phyloP scores from a whole-genome alignment of 2,797 vertebrate genomes.

The Pseudochirops corinnae region DNA sequence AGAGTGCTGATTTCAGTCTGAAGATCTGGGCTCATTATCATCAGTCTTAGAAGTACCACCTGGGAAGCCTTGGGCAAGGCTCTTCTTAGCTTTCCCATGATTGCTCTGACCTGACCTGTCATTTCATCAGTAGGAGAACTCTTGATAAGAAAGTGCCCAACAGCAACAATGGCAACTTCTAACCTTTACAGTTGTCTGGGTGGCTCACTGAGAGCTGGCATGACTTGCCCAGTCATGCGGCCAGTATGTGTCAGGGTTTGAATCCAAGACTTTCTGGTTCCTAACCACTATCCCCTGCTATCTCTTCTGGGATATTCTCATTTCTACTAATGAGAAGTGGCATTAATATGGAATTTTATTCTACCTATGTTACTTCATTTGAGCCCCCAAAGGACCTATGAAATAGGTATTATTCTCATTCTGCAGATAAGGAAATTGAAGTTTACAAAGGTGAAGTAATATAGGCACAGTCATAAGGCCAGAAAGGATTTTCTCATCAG shows the following conservation, averaged over 20 bases:
- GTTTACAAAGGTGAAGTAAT: background rate
- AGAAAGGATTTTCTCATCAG: background rate
- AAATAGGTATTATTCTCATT: background rate
- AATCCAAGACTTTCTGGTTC: background rate
- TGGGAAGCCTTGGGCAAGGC: background rate
- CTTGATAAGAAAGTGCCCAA: background rate
- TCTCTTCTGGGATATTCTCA: background rate
- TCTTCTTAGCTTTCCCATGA: background rate
- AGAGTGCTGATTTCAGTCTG: background rate
- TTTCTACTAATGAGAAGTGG: background rate
- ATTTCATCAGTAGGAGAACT: background rate
- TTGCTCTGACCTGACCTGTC: background rate
- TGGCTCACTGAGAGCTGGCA: background rate
- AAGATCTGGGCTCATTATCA: background rate
- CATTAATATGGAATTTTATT: background rate
- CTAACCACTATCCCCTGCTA: background rate
- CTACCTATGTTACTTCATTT: background rate
- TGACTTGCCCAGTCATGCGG: background rate
- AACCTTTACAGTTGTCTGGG: background rate
- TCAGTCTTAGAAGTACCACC: background rate
- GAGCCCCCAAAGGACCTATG: background rate
- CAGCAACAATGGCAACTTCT: background rate
- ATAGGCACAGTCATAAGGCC: background rate
- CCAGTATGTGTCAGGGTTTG: background rate
- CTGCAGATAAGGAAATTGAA: background rate